A percentile compares a stretch with the other conserved stretches of the same genome.
Conservation (phyloP, 1,140 invertebrate genomes). For the Sarcophaga peregrina region DNA sequence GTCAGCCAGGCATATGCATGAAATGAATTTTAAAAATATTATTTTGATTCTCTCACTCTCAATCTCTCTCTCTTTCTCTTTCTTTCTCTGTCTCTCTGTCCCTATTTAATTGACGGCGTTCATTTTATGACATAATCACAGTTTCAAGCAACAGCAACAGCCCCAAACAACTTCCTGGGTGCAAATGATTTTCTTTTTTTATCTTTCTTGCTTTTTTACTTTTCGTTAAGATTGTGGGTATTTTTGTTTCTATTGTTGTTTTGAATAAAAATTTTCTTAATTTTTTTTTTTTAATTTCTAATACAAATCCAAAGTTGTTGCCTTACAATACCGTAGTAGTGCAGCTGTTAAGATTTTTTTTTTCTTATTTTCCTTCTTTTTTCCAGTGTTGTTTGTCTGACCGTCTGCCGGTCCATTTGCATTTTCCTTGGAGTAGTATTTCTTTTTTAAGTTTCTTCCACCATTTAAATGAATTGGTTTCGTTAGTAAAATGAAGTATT, state of each 20-base stretch:
- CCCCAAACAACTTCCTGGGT: slow-evolving; percentile 14
- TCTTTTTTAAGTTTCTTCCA: not conserved
- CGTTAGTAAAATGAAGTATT: slow-evolving; percentile 18
- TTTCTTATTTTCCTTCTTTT: not conserved
- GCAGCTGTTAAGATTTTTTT: not conserved
- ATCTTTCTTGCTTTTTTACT: no score
- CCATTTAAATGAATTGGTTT: slow-evolving; percentile 22
- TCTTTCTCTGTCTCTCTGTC: not conserved
- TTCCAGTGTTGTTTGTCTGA: not conserved
- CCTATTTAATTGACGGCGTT: slow-evolving; percentile 33
- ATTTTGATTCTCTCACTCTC: not conserved
- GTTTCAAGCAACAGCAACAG: not conserved
- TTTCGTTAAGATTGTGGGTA: not conserved
- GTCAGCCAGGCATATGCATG: slow-evolving; percentile 1
- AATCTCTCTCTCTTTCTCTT: not conserved
- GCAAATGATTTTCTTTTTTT: not conserved
- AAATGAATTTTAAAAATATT: not conserved
- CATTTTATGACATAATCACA: slow-evolving; percentile 39
- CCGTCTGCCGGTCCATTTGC: not conserved
- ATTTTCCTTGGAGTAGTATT: not conserved
- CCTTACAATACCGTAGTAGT: no score
- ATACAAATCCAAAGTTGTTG: no score
- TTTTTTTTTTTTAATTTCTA: no score
- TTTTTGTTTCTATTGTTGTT: not conserved
- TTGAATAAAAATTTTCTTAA: not conserved